Base-by-base conservation (phyloP, 2,797 vertebrate species). In the Enteromius radiatus region DNA sequence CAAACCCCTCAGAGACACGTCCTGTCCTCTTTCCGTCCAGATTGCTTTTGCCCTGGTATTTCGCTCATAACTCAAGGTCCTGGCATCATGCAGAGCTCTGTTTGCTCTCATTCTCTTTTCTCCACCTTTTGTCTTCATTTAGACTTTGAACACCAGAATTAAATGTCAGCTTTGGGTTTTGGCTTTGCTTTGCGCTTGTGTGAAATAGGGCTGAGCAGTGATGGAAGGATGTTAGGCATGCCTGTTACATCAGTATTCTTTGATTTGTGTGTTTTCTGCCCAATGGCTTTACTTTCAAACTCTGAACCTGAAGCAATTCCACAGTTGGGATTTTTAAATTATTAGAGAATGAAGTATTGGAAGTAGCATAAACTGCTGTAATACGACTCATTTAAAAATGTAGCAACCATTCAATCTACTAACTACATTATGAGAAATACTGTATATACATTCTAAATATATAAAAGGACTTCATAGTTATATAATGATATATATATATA, bases 91-190 rank as follows among this genome's bases (percentile, higher is more conserved):
- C 76, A 70, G 76, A 75, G 68, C 81, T 88, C 81, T 89, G 63
- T 87, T 88, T 88, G 78, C 77, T 80, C 86, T 80, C 67, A 74
- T 80, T 85, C 31, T 31, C 67, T 64, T 80, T 74, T 71, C 71
- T 82, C 76, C 41, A 52, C 61, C 61, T 49, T 68, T 82, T 84
- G 76, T 89, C 84, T 86, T 89, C 80, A 84, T 87, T 87, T 88
- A 76, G 81, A 86, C 86, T 86, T 88, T 88, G 84, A 87, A 89
- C 77, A 80, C 63, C 73, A 73, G 79, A 89, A 85, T 87, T 86
- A 88, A 89, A 88, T 88, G 88, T 86, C 85, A 90, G 70, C 85
- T 82, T 67, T 73, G 47, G 78, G 76, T 83, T 85, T 86, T 43
- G 63, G 64, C 64, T 87, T 80, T 63, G 54, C 65, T 87, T 87